Base-by-base conservation (phyloP, 2,888 invertebrate genomes). In the Liposcelis brunnea region DNA sequence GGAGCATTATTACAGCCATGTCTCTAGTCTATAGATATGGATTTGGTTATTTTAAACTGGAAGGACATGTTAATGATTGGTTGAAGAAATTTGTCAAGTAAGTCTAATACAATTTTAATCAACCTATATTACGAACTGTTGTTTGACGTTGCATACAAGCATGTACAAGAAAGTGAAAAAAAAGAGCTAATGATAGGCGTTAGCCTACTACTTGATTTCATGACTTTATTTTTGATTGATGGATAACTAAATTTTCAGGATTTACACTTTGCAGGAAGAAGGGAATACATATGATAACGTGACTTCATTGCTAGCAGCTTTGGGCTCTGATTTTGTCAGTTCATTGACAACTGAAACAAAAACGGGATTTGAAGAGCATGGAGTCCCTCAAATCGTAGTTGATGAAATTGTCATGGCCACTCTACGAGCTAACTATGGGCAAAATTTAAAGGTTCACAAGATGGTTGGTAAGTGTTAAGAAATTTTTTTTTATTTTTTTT, bases 341-440 rank as follows among this genome's bases (percentile, higher is more conserved):
- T 57, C 66, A 53, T 58, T 72, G 12, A 57, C 63, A 40, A 54
- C 53, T 26, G 59, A 66, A 2, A 57, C 63, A 26, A 53, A 54
- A 35, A 55, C 61, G 35, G 59, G 63, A 40, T 58, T 75, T 33
- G 50, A 50, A 14, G 55, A 43, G 32, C 5, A 61, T 31, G 52
- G 68, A 1, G 66, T 68, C 49, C 61, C 65, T 4, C 58, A 66
- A 6, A 49, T 45, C 14, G 59, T 75, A 18, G 68, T 75, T 31
- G 55, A 70, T 43, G 75, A 77, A 58, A 49, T 77, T 34, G 69
- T 70, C 2, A 57, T 63, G 50, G 67, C 70, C 1, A 67, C 69
- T 8, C 56, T 70, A 43, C 61, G 68, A 46, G 68, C 67, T 1
- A 75, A 76, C 60, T 77, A 75, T 55, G 75, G 75, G 4, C 77